Conservation (phyloP, 2,888 invertebrate genomes). For the Phalera bucephala region DNA sequence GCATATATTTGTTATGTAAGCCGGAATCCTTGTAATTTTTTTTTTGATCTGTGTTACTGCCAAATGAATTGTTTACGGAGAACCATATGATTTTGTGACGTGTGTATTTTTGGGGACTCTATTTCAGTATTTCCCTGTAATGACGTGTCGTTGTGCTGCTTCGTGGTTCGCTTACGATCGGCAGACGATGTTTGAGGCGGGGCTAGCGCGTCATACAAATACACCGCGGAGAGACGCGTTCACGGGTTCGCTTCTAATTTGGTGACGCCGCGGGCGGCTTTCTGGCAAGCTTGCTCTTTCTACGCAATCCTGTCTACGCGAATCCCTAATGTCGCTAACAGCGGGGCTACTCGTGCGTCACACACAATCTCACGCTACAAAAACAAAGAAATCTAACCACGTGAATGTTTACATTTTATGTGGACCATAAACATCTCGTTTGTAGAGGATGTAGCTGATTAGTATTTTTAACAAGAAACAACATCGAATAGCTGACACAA, state of each 20-base stretch:
- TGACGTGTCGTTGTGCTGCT: constrained; percentile 47
- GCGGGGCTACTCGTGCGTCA: constrained; percentile 39
- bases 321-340: constrained; percentile 22
- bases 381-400: constrained; percentile 36
- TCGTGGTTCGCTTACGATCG: constrained; percentile 50
- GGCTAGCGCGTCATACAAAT: constrained; percentile 66
- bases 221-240: constrained; percentile 43
- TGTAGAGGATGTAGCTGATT: neutral
- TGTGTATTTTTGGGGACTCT: constrained; percentile 36
- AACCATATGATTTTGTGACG: constrained; percentile 27
- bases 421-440: constrained; percentile 20
- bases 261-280: constrained; percentile 61
- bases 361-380: constrained; percentile 20
- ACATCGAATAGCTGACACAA: too few relatives aligned
- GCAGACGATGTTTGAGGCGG: constrained; percentile 54
- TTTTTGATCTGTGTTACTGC: constrained; percentile 27
- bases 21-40: constrained; percentile 16
- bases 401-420: constrained; percentile 42
- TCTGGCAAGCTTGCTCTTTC: constrained; percentile 31
- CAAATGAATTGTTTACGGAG: constrained; percentile 34
- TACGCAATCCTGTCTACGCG: constrained; percentile 52
- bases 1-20: constrained; percentile 17
- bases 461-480: too few relatives aligned
- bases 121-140: constrained; percentile 48
- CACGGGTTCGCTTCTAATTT: constrained; percentile 71